These are phyloP conservation scores for Zaprionus taronus DNA, from an alignment of 1,140 invertebrate genomes.

Conservation along the genomic window DNA sequence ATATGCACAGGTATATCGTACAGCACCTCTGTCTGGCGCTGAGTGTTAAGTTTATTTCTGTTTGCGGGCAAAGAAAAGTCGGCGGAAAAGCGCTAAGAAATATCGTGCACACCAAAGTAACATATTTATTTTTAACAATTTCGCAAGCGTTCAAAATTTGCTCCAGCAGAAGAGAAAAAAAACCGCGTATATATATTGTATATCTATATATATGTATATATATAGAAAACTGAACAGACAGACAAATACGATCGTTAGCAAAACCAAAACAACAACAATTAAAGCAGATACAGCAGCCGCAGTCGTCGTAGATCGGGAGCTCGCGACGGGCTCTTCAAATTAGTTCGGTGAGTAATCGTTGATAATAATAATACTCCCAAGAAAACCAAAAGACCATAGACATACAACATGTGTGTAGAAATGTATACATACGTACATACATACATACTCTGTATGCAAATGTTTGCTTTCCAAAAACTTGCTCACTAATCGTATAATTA, in stretches of 20 bases:
- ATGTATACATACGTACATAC: neutral
- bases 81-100: conserved; percentile 46
- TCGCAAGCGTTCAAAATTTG: conserved; percentile 74
- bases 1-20: neutral
- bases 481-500: conserved; percentile 40
- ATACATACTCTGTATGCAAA: conserved; percentile 16
- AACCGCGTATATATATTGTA: conserved; percentile 17
- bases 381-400: conserved; percentile 34
- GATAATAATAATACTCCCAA: conserved; percentile 23
- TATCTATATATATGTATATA: conserved; percentile 9
- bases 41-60: conserved; percentile 78
- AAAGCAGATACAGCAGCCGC: conserved; percentile 25
- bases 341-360: conserved; percentile 66
- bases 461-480: conserved; percentile 59
- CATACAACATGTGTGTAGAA: neutral
- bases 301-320: conserved; percentile 29
- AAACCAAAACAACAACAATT: conserved; percentile 47
- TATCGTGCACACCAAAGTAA: conserved; percentile 68
- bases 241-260: conserved; percentile 52
- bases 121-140: conserved; percentile 81
- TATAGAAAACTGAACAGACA: conserved; percentile 33
- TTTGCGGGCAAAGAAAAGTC: conserved; percentile 56
- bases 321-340: conserved; percentile 43
- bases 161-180: conserved; percentile 59
- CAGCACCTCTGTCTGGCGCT: conserved; percentile 39